These are phyloP conservation scores for Nemapogon koenigi DNA, from an alignment of 2,888 invertebrate genomes.

Conservation along the genomic window DNA sequence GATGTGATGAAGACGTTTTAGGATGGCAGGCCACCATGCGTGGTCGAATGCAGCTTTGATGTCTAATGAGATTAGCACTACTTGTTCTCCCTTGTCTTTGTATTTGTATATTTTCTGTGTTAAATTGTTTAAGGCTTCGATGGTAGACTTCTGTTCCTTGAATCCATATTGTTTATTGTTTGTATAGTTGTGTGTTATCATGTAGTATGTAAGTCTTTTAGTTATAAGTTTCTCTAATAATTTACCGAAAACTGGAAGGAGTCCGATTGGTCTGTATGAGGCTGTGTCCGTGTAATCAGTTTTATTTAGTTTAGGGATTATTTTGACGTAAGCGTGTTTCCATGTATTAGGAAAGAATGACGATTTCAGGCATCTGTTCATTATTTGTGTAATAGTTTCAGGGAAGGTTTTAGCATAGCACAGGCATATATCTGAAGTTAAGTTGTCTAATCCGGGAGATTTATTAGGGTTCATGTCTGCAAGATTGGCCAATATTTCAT, in stretches of 20 bases:
- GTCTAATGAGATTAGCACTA: no score
- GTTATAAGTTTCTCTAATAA: constrained; percentile 13
- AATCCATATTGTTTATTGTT: constrained; percentile 16
- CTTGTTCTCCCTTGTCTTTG: no score
- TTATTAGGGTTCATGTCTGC: constrained; percentile 16
- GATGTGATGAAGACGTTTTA: no score
- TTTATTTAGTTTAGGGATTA: constrained; percentile 21
- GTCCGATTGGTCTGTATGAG: constrained; percentile 19
- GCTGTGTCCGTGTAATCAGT: constrained; percentile 9
- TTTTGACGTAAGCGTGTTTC: constrained; percentile 18
- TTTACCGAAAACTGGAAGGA: constrained; percentile 18
- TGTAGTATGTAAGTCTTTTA: constrained; percentile 12
- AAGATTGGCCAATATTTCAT: constrained; percentile 13
- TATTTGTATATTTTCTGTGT: no score
- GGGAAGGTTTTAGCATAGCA: constrained; percentile 4
- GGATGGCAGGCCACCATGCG: no score
- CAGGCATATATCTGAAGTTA: constrained; percentile 17
- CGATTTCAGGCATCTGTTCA: constrained; percentile 4
- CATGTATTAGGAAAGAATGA: constrained; percentile 16
- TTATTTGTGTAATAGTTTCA: background rate
- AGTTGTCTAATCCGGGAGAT: constrained; percentile 18
- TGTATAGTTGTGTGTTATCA: background rate
- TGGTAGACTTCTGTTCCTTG: constrained; percentile 15
- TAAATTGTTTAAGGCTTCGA: no score
- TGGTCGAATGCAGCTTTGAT: no score